Base-by-base conservation (phyloP, 1,140 invertebrate genomes). In the Lysiphlebus fabarum region DNA sequence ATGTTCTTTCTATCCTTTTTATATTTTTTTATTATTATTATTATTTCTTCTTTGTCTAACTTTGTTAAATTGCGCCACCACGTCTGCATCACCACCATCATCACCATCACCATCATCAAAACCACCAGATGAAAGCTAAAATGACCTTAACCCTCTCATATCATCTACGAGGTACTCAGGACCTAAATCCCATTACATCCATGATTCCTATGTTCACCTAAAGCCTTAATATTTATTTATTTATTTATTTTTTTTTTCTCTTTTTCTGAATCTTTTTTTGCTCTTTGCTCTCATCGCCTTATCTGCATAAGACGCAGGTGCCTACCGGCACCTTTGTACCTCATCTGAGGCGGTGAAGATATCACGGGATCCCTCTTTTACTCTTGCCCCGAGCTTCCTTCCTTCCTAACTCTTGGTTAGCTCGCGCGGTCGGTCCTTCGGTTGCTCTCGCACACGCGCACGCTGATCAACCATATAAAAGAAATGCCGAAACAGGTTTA, bases 291-390 rank as follows among this genome's bases (percentile, higher is more conserved):
- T 17, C 17, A 17, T 17, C 63, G 65, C 63, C 65, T 72, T 72
- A 72, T 72, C 71, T 71, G 71, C 68, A 70, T 69, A 67, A 69
- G 65, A 60, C 62, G 63, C 71, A 71, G 70, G 71, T 71, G 70
- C 65, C 63, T 58, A 66, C 62, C 67, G 67, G 71, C 66, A 68
- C 61, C 70, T 72, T 72, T 70, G 66, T 62, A 47, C 40, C 45
- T 11, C 10, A n/a, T 33, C 43, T 11, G 9, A 34, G 53, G 43
- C 64, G 58, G 59, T 64, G 53, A 60, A 64, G 62, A 68, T 61
- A 68, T 65, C 61, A 57, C 45, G 59, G 55, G 48, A 48, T 40
- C 12, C 41, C 26, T 41, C 36, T 33, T 45, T 10, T 10, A 17
- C 14, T 34, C 38, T 44, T 47, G 7, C 12, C 8, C 11, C 17